Base-by-base conservation (phyloP, 2,888 invertebrate genomes). In the Kuschelorhynchus macadamiae region DNA sequence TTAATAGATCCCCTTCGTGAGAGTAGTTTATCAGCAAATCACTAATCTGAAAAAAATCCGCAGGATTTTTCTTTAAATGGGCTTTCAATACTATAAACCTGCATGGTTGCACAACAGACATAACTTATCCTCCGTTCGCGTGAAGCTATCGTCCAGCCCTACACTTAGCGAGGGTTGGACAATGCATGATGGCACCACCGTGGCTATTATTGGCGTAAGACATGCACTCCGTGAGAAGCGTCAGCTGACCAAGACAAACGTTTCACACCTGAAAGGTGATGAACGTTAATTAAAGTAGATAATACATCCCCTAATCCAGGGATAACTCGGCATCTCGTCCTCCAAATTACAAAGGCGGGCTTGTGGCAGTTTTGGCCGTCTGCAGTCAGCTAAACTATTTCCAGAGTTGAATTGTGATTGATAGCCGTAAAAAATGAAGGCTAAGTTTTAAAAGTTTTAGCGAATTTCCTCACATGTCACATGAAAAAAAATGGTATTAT, bases 201-300 rank as follows among this genome's bases (percentile, higher is more conserved):
- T 70, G 53, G 57, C 47, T 30, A 75, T 79, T 80, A 80, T 79
- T 76, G 74, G 73, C 70, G 67, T 52, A 67, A 72, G 73, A 79
- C 80, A 80, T 80, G 80, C 79, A 79, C 75, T 70, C 70, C 71
- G 71, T 68, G 76, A 74, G 76, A 76, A 77, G 74, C 64, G 70
- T 72, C 79, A 78, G 78, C 76, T 79, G 78, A 74, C 72, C 75
- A 67, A 72, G 67, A 71, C 73, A 72, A 68, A 62, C 72, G 71
- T 72, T 75, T 76, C 74, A 70, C 74, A 71, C 76, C 73, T 74
- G 57, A 30, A 33, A 75, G 74, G 75, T 75, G 75, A 56, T 72
- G 69, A 74, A 72, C 69, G 72, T 74, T 75, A 75, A 74, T 74
- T 73, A 75, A 73, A 76, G 46, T 67, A 53, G 56, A 68, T 50